Percentiles rank a stretch among this genome's conserved stretches.
These are phyloP conservation scores for Dendronephthya gigantea DNA, from an alignment of 64 coral and sea anemone species.

Conservation along the genomic window DNA sequence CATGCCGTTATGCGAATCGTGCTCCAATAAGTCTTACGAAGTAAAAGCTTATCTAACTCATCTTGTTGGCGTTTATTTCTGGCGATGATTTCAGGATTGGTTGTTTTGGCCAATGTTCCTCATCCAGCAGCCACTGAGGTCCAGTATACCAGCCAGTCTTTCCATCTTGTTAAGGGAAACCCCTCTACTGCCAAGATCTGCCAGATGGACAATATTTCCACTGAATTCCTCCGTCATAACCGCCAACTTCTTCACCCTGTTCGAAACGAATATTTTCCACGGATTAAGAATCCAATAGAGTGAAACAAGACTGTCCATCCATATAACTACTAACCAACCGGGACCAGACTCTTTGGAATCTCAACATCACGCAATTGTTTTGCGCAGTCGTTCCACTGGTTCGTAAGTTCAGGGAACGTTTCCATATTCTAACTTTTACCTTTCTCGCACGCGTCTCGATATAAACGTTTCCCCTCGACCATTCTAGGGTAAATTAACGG, in stretches of 20 bases:
- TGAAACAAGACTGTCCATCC: conserved; percentile 8
- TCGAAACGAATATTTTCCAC: not conserved
- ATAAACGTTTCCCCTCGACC: not conserved
- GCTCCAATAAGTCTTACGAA: not conserved
- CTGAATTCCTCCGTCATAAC: not conserved
- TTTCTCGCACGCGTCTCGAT: not conserved
- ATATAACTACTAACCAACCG: not conserved
- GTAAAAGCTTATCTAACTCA: not conserved
- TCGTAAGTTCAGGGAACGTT: not conserved
- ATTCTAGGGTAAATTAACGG: not conserved
- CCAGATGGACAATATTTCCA: not conserved
- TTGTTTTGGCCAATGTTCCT: not conserved
- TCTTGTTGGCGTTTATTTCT: not conserved
- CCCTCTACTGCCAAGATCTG: not conserved
- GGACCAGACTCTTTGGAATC: not conserved
- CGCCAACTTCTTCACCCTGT: not conserved
- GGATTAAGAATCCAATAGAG: conserved; percentile 3
- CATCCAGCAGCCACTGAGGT: not conserved
- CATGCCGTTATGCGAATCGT: not conserved
- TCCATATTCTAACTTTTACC: not conserved
- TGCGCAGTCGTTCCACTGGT: not conserved
- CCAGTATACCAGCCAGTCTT: not conserved
- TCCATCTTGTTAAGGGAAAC: not conserved
- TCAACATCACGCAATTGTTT: not conserved
- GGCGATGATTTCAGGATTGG: not conserved